Evolutionary conservation across 2,888 invertebrate genomes (phyloP), one percentile per base, ranked within the genome.

Genomic region (Lissonota sp.): DNA sequence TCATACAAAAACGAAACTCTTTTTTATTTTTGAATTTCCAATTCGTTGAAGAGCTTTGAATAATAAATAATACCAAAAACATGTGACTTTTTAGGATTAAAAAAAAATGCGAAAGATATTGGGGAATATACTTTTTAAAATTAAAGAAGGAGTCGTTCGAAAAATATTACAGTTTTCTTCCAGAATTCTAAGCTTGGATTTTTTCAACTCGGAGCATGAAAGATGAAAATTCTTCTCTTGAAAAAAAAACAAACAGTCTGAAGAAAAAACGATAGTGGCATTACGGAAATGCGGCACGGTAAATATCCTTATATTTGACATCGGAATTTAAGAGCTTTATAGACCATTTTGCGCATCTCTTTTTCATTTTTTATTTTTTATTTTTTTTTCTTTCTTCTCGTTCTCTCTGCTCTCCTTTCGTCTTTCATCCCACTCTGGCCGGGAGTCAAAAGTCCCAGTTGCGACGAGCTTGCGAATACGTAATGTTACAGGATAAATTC

Each of bases 401-500:
- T 16, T 51, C n/a, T 63, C 39, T 14, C 0, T 12, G 7, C 16
- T 40, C 16, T 16, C 62, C 26, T 39, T 57, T 55, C 53, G 6
- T 16, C 46, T 6, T 57, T 42, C 16, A 14, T 53, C 60, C 57
- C 63, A 39, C 58, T 44, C 71, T 84, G 81, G 83, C 81, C 53
- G 40, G 12, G 39, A 57, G 67, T 81, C 75, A 82, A 84, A 83
- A 81, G 64, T 69, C 62, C 42, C 55, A 42, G 37, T 4, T 3
- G 26, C 26, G 26, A 26, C 73, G 69, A 53, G 49, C 58, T 79
- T 57, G 76, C 63, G 71, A 74, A 79, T 69, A 75, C 75, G 78
- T 78, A 64, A 80, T 74, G 73, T 78, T 77, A 37, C 58, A 76
- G 57, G 80, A 81, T 80, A 74, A 73, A 79, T 69, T 83, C 78